phyloP scores from a whole-genome alignment of 2,888 invertebrate genomes.

The Drosophila putrida region DNA sequence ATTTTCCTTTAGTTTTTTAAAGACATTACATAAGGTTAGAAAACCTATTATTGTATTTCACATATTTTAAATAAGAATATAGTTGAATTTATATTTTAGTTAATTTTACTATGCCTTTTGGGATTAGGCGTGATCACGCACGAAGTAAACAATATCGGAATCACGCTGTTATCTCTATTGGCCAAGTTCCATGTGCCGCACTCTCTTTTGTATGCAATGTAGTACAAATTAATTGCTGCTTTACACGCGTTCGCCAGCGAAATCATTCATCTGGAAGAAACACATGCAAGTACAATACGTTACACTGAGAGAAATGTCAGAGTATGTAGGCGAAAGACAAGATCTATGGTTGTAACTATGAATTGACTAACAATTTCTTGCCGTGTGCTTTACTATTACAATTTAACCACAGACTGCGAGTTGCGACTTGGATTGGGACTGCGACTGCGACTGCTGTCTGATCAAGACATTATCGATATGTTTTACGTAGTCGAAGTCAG shows the following conservation, averaged over 20 bases:
- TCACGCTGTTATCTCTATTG: conserved; percentile 19
- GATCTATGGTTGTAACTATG: not conserved
- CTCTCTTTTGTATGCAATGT: conserved; percentile 58
- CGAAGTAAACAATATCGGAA: not conserved
- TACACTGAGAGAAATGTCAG: conserved; percentile 51
- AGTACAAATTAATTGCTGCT: conserved; percentile 85
- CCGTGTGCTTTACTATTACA: conserved; percentile 83
- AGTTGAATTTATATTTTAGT: too few relatives aligned
- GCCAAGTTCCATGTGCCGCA: conserved; percentile 37
- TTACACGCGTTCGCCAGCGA: conserved; percentile 83
- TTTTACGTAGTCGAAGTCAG: conserved; percentile 70
- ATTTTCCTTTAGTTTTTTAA: not conserved
- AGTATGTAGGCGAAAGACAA: not conserved
- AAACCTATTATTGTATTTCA: too few relatives aligned
- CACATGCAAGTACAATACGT: conserved; percentile 74
- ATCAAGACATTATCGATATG: conserved; percentile 84
- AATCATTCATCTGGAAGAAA: conserved; percentile 77
- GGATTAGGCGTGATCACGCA: conserved; percentile 8
- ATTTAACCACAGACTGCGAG: conserved; percentile 57
- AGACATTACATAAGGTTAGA: too few relatives aligned
- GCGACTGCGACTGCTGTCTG: conserved; percentile 67
- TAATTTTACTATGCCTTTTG: too few relatives aligned
- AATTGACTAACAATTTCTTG: conserved; percentile 33
- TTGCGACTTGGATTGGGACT: conserved; percentile 29
- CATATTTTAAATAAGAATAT: too few relatives aligned